Evolutionary conservation across 2,888 invertebrate species (phyloP).

Genomic region (Scaptomyza cyrtandrae): DNA sequence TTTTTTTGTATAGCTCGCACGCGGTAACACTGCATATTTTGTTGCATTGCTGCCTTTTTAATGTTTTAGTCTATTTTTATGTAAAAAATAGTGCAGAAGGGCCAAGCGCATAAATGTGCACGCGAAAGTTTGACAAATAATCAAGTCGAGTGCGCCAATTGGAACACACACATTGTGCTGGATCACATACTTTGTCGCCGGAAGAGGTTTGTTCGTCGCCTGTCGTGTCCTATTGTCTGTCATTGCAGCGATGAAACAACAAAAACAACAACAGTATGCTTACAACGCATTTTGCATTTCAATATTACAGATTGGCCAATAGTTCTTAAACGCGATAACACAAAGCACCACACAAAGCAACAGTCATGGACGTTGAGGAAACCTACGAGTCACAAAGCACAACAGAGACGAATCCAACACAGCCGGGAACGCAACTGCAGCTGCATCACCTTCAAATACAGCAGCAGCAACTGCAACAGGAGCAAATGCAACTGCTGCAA

Average conservation of each 20-base stretch:
- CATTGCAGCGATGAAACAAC: conserved; percentile 23
- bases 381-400: conserved; percentile 63
- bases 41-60: conserved; percentile 57
- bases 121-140: conserved; percentile 27
- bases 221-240: conserved; percentile 38
- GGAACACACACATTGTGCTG: conserved; percentile 27
- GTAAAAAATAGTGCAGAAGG: conserved; percentile 31
- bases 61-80: conserved; percentile 56
- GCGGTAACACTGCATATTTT: conserved; percentile 47
- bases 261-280: conserved; percentile 47
- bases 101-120: conserved; percentile 37
- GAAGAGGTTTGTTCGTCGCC: conserved; percentile 22
- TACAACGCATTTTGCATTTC: conserved; percentile 67
- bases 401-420: conserved; percentile 41
- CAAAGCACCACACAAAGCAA: conserved; percentile 7
- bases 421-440: conserved; percentile 28
- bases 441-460: conserved; percentile 21
- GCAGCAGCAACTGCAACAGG: conserved; percentile 34
- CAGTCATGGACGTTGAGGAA: conserved; percentile 70
- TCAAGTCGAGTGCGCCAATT: conserved; percentile 19
- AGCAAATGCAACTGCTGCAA: conserved; percentile 53
- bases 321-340: conserved; percentile 17
- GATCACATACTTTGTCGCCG: conserved; percentile 27
- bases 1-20: not conserved
- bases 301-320: conserved; percentile 41